Evolutionary conservation across 2,797 vertebrate species (phyloP).

Genomic region (Microcaecilia unicolor): DNA sequence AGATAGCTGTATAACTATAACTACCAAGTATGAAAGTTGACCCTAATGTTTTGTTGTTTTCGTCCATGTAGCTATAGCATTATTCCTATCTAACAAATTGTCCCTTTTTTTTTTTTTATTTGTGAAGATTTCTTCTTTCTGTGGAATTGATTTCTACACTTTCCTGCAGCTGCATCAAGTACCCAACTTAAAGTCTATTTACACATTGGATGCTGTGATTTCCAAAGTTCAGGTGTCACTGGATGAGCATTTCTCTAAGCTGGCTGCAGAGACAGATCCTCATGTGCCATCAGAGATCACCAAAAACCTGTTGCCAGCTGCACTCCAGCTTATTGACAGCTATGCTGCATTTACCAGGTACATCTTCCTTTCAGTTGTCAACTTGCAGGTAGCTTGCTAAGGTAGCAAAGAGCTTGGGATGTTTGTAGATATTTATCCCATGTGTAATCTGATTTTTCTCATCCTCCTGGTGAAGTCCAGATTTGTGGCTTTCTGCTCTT

Average conservation of each 20-base stretch:
- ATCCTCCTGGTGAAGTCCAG: no score
- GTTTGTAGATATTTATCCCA: accelerated
- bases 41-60: no score
- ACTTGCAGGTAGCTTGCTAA: no score
- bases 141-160: slow-evolving; percentile 71
- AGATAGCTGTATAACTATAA: no score
- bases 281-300: slow-evolving; percentile 87
- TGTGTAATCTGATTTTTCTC: neutral
- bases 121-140: slow-evolving; percentile 88
- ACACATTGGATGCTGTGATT: slow-evolving; percentile 89
- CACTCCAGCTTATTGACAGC: slow-evolving; percentile 83
- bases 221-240: slow-evolving; percentile 96
- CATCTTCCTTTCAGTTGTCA: no score
- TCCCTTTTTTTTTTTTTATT: slow-evolving; percentile 8
- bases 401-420: no score
- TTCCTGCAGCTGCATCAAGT: slow-evolving; percentile 83
- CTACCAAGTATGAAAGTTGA: neutral
- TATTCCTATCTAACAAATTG: neutral
- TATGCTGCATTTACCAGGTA: slow-evolving; percentile 90
- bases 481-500: no score
- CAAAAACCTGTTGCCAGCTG: slow-evolving; percentile 90
- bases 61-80: no score
- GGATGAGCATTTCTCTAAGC: slow-evolving; percentile 91
- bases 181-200: slow-evolving; percentile 90
- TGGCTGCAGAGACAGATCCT: slow-evolving; percentile 80